Base-by-base conservation (phyloP, 2,797 vertebrate genomes). In the Sciurus carolinensis region DNA sequence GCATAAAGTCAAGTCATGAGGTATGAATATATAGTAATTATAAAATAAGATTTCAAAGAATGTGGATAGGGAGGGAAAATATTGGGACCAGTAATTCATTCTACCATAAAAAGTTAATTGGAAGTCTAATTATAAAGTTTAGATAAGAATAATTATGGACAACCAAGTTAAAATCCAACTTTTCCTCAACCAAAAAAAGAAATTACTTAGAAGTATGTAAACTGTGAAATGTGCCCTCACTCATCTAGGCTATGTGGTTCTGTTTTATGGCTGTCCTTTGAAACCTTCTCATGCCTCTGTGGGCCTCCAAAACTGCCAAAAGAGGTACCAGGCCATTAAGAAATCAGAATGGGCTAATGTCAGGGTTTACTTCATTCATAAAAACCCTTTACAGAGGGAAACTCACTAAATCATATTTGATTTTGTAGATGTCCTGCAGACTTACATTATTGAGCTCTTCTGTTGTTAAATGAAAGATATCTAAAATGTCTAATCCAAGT, bases 171-270 rank as follows among this genome's bases (percentile, higher is more conserved):
- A 83, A 30, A 89, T 90, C 73, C 20, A 84, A n/a, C 9, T 90
- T 79, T 50, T 22, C 11, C 44, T 95, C 36, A 59, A 57, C 87
- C 66, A 26, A 91, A 90, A 91, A 80, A 44, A 59, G 75, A 85
- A 47, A n/a, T 66, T 42, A 17, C 36, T 67, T 57, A 96, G n/a
- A 67, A 72, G 67, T 85, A 73, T 26, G 3, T 76, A 44, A 76
- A 50, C 28, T 14, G 0, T 42, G 66, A 92, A 59, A 69, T 95
- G 7, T 26, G 42, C 84, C 54, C 18, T 54, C 7, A 59, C 26
- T 80, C 72, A 57, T 26, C 71, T 64, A 42, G 24, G 13, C 24
- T 67, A 57, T 14, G 22, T 72, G 39, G 6, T 66, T 15, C 30
- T 84, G 12, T 50, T 77, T 91, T 42, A 57, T 11, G 59, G 47